Evolutionary conservation across 2,797 vertebrate genomes (phyloP), one percentile per base, ranked within the genome.

Genomic region (Phalloptychus januarius): DNA sequence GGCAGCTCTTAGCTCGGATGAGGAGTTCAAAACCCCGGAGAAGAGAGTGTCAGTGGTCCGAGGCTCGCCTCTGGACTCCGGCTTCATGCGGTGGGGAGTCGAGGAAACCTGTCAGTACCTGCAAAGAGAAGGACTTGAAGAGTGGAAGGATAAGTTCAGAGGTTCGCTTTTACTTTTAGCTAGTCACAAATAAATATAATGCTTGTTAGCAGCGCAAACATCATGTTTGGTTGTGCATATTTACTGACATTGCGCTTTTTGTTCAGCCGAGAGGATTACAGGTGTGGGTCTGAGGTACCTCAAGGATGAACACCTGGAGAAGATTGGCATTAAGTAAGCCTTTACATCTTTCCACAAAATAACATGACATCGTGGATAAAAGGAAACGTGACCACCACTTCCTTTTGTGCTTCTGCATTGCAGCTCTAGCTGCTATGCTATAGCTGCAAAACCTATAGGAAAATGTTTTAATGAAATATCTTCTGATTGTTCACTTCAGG

Each of bases 311-410:
- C 75, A 90, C 4, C 79, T 96, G 87, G 88, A 95, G 79, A 88
- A 91, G 67, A 94, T 96, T 12, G 94, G 92, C 25, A 63, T 96
- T 28, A 0, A 74, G 96, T 96, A 79, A 95, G 94, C 13, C 91
- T 44, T 3, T 0, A 16, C 5, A 20, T 1, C 0, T 15, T 42
- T 13, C 38, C 12, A 28, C 25, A 6, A n/a, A 44, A 42, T 15
- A 23, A 5, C 38, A 20, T 0, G 58, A 13, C 18, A 25, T 23
- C 16, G 0, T 46, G 5, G 20, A 46, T 13, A 1, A 25, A 23
- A 7, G 33, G 50, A 56, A 54, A 28, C 40, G 42, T 38, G 33
- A 5, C 20, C n/a, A 3, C 6, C 2, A 11, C 31, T 70, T 70
- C 67, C 5, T 52, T 36, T 5, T 42, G 12, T 42, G 72, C 15